phyloP scores from a whole-genome alignment of 2,113 vertebrate species.

The Struthidea cinerea region DNA sequence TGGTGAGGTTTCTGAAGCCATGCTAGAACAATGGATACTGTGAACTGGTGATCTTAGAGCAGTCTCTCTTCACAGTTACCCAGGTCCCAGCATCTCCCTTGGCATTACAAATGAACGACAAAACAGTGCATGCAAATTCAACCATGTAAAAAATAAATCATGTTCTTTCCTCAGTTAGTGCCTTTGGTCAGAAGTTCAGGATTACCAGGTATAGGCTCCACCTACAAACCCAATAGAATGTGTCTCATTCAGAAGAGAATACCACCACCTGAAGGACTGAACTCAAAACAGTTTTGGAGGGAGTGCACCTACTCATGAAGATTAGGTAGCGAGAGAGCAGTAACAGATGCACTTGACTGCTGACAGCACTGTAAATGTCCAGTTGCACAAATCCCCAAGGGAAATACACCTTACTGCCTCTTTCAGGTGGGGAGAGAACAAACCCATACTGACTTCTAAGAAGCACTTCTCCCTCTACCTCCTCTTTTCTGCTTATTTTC shows the following conservation, averaged over 20 bases:
- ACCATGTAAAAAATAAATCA: neutral
- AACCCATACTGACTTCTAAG: neutral
- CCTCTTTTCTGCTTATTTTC: neutral
- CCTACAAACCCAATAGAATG: rapidly evolving
- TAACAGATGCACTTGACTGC: neutral
- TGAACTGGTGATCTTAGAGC: neutral
- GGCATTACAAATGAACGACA: neutral
- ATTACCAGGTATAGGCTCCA: neutral
- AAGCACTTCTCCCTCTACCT: neutral
- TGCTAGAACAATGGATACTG: neutral
- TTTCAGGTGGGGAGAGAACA: neutral
- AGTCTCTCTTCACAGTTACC: neutral
- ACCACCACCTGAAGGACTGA: neutral
- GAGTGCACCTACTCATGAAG: neutral
- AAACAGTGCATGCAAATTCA: neutral
- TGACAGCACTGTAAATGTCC: neutral
- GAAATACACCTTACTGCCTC: neutral
- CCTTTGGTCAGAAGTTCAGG: neutral
- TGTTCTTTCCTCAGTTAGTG: neutral
- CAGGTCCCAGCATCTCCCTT: neutral
- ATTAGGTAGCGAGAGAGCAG: neutral
- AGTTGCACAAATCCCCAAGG: neutral
- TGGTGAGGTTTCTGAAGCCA: neutral
- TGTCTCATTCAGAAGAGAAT: neutral
- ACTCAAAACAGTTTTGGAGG: neutral